Conservation (phyloP, 37 sponge, comb jelly and placozoan species). For the Axinella damicornis region DNA sequence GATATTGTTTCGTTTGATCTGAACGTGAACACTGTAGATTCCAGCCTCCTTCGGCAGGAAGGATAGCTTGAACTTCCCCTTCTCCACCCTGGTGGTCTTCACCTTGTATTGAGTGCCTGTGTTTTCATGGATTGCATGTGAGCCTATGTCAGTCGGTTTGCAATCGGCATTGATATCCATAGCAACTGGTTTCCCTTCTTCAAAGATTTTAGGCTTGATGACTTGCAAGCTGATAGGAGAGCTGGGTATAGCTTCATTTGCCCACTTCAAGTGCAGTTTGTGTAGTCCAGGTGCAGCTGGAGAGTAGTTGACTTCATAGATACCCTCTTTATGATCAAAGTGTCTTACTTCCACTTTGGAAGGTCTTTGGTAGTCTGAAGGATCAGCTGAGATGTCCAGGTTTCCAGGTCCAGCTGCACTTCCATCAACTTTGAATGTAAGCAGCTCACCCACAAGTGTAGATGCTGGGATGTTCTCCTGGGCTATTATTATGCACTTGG, state of each 20-base stretch:
- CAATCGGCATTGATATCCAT: conserved; percentile 45
- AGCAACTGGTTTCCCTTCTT: conserved; percentile 31
- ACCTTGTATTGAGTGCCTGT: conserved; percentile 49
- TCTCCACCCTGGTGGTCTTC: conserved; percentile 23
- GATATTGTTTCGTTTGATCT: conserved; percentile 15
- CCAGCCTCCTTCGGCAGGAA: conserved; percentile 48
- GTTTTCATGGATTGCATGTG: conserved; percentile 52
- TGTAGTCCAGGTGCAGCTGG: conserved; percentile 56
- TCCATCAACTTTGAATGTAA: conserved; percentile 54
- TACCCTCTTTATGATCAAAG: no score
- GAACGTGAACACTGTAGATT: conserved; percentile 40
- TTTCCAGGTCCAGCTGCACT: conserved; percentile 56
- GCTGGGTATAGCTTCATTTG: conserved; percentile 53
- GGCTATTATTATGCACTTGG: conserved; percentile 40
- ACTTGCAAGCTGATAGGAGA: conserved; percentile 57
- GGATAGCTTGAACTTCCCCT: conserved; percentile 31
- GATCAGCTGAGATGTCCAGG: conserved; percentile 46
- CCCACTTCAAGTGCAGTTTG: conserved; percentile 52
- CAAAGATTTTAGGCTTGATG: conserved; percentile 18
- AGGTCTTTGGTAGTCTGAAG: conserved; percentile 1
- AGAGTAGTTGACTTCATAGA: conserved; percentile 53
- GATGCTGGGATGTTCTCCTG: conserved; percentile 34
- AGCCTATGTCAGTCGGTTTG: conserved; percentile 50
- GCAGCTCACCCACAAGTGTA: conserved; percentile 30
- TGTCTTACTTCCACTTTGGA: conserved; percentile 16